Evolutionary conservation across 2,797 vertebrate genomes (phyloP).

Genomic region (Tapera naevia): DNA sequence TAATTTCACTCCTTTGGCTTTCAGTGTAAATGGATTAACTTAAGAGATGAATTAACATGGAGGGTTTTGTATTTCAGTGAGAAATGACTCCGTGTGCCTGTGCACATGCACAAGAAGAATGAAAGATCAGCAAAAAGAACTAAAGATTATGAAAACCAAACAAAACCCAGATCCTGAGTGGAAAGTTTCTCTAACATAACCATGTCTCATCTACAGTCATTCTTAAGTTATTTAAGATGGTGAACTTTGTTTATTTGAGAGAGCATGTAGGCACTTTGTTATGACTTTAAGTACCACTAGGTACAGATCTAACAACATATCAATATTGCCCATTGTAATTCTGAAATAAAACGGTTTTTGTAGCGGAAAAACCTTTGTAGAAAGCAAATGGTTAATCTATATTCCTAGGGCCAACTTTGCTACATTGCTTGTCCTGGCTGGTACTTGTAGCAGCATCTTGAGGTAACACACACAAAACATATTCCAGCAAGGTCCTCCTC

Average conservation of each 20-base stretch:
- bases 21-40: constrained; percentile 29
- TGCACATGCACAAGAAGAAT: not conserved
- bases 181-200: not conserved
- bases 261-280: not conserved
- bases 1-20: not conserved
- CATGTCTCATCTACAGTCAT: not conserved
- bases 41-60: not conserved
- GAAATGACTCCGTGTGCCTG: not conserved
- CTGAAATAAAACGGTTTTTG: not conserved
- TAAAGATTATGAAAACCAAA: not conserved
- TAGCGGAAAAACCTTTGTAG: not conserved
- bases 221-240: not conserved
- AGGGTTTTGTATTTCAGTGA: constrained; percentile 7
- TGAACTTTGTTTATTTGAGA: not conserved
- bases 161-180: not conserved
- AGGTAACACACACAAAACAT: not conserved
- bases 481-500: not conserved
- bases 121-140: not conserved
- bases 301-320: not conserved
- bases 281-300: not conserved
- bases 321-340: not conserved
- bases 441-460: not conserved
- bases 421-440: not conserved
- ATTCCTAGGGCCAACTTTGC: not conserved
- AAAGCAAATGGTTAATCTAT: not conserved